These are phyloP conservation scores for Forbesichthys agassizii DNA, from an alignment of 2,113 vertebrate genomes.

Conservation along the genomic window DNA sequence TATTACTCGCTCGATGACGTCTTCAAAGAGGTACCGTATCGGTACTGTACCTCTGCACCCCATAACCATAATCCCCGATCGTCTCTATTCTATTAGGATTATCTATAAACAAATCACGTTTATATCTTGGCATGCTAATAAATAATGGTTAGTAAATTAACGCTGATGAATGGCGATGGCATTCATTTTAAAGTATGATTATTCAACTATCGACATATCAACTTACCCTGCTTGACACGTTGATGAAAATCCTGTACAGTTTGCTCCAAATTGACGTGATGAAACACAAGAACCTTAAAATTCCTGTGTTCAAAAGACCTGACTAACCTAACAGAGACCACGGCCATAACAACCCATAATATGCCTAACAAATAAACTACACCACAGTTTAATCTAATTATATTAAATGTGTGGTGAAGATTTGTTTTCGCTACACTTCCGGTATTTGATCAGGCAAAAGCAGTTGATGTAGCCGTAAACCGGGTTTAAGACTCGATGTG, in stretches of 20 bases:
- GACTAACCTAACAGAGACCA: conserved; percentile 88
- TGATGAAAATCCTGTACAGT: conserved; percentile 84
- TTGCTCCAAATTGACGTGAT: conserved; percentile 78
- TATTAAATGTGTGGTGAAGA: neutral
- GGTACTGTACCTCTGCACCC: no score
- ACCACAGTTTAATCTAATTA: neutral
- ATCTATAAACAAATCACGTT: no score
- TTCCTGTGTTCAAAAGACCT: conserved; percentile 91
- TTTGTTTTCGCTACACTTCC: neutral
- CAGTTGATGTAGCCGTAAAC: neutral
- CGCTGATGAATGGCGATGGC: no score
- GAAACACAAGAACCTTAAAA: conserved; percentile 86
- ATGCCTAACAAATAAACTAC: neutral
- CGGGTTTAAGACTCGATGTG: neutral
- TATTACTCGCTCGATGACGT: no score
- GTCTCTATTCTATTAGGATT: no score
- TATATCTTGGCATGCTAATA: no score
- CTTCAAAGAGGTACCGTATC: no score
- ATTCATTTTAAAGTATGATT: no score
- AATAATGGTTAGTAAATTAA: no score
- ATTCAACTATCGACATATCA: no score
- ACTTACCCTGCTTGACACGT: conserved; percentile 81
- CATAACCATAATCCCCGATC: no score
- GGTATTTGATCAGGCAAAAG: conserved; percentile 14
- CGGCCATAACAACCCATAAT: conserved; percentile 74